Base-by-base conservation (phyloP, 2,797 vertebrate species). In the Ptychobarbus kaznakovi region DNA sequence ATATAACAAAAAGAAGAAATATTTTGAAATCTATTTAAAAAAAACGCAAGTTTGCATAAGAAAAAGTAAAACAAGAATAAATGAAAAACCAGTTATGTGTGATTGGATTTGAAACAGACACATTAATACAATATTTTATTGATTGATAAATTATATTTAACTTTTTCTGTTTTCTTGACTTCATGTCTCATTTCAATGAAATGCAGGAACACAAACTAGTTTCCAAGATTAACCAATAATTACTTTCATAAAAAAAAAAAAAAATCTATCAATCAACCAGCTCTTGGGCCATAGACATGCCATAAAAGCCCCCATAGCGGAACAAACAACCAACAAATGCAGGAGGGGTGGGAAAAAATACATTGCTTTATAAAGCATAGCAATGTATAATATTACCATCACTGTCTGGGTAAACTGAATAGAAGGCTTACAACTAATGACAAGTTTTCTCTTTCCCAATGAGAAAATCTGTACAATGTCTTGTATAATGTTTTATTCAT, bases 401-500 rank as follows among this genome's bases (percentile, higher is more conserved):
- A 68, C 32, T 40, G 11, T 82, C 65, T 58, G 56, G 78, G 38
- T 25, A 49, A 78, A 69, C 68, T 25, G 42, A 74, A 85, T 46
- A 72, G 63, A 73, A 78, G 40, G 4, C 6, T 73, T 70, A 91
- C 86, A 89, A 82, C 90, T 89, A 38, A 83, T 92, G 91, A 91
- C 91, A 81, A 81, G 92, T 89, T 91, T 91, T 83, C 16, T 49
- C 75, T 85, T 93, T 92, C 91, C 90, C 90, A 92, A 93, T 94
- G 93, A 94, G 86, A 91, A 84, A 84, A 92, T 93, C 92, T 90
- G 94, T 93, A 92, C 93, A 91, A 78, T 88, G 72, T 92, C 90
- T 93, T 91, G 92, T 93, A 89, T 86, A 88, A 94, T 94, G 94
- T 95, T 95, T 95, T 94, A 95, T 95, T 95, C 94, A 96, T 95